These are phyloP conservation scores for Scyliorhinus canicula DNA, from an alignment of 2,797 vertebrate species.

Conservation along the genomic window DNA sequence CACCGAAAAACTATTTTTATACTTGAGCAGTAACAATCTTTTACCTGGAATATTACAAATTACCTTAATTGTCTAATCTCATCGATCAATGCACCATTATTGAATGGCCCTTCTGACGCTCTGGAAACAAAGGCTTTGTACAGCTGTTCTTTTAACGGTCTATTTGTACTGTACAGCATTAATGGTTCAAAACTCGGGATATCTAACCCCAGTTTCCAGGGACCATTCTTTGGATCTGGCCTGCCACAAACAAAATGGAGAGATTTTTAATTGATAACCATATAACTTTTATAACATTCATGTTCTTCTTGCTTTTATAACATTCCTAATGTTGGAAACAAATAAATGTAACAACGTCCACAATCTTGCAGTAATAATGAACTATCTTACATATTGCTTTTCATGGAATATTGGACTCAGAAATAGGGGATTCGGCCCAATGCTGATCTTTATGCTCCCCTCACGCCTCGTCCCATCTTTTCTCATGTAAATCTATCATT, in stretches of 20 bases:
- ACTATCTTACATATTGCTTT: neutral
- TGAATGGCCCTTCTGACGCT: neutral
- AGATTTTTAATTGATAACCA: neutral
- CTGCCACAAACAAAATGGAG: neutral
- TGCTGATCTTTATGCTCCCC: too few species aligned
- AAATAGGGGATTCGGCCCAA: neutral
- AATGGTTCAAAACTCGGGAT: slow-evolving; percentile 15
- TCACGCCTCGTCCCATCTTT: too few species aligned
- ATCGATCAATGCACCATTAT: neutral
- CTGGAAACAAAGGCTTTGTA: neutral
- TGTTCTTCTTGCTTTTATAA: too few species aligned
- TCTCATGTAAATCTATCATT: neutral
- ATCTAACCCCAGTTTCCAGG: slow-evolving; percentile 30
- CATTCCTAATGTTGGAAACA: neutral
- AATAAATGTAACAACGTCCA: neutral
- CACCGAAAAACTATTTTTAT: neutral
- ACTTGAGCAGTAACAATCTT: neutral
- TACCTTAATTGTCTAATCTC: slow-evolving; percentile 31
- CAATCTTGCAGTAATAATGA: neutral
- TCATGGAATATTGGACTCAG: neutral
- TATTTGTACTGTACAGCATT: slow-evolving; percentile 33
- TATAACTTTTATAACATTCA: neutral
- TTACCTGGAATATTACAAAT: neutral
- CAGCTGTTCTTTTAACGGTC: neutral
- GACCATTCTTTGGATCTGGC: neutral